Evolutionary conservation across 2,888 invertebrate genomes (phyloP).

Genomic region (Norana najaformis): DNA sequence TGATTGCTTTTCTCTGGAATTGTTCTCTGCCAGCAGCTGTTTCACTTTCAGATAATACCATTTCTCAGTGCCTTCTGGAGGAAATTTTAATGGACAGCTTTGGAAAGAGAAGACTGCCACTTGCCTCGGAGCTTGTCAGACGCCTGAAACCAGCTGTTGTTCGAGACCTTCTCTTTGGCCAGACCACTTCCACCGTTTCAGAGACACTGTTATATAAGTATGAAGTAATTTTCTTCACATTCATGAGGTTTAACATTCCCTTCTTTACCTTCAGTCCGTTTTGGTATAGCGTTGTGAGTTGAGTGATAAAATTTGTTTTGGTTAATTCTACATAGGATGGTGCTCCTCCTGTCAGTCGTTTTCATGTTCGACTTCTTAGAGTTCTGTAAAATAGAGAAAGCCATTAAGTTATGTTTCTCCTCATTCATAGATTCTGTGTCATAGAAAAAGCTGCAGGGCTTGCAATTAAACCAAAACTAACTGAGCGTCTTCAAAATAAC

Average conservation of each 20-base stretch:
- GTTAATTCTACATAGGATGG: no score
- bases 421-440: not conserved
- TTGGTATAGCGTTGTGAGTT: not conserved
- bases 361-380: no score
- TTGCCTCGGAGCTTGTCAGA: not conserved
- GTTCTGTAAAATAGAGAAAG: no score
- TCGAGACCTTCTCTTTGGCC: not conserved
- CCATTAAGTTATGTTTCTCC: no score
- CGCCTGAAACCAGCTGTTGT: constrained; percentile 14
- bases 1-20: not conserved
- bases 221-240: not conserved
- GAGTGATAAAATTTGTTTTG: no score
- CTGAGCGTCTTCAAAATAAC: not conserved
- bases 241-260: no score
- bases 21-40: no score
- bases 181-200: not conserved
- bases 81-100: not conserved
- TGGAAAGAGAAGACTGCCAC: not conserved
- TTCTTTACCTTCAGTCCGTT: not conserved
- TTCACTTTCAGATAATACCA: not conserved
- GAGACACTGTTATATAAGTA: not conserved
- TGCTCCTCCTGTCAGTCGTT: no score
- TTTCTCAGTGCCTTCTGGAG: not conserved
- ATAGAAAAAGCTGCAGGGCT: not conserved
- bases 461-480: not conserved